phyloP scores from a whole-genome alignment of 2,888 invertebrate species.

The Actias luna region DNA sequence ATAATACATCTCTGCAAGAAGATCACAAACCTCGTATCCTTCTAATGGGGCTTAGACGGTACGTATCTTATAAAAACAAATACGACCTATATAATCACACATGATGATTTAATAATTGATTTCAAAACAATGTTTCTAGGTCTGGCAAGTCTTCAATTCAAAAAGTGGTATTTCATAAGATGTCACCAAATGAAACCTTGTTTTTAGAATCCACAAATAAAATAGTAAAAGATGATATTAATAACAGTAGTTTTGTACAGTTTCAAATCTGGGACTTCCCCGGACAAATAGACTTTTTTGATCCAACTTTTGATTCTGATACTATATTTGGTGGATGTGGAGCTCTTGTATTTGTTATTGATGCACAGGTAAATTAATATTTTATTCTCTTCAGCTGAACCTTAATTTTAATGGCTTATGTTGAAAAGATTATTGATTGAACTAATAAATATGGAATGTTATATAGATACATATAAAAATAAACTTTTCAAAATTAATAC shows the following conservation, averaged over 20 bases:
- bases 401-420: neutral
- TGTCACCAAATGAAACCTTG: conserved; percentile 99
- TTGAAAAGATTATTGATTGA: too few species aligned
- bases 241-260: conserved; percentile 97
- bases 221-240: conserved; percentile 98
- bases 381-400: neutral
- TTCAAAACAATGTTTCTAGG: conserved; percentile 67
- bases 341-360: conserved; percentile 98
- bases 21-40: conserved; percentile 96
- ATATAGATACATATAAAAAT: neutral
- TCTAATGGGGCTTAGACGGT: conserved; percentile 96
- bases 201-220: conserved; percentile 99
- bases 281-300: conserved; percentile 98
- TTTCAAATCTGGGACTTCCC: conserved; percentile 99
- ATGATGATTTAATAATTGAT: neutral
- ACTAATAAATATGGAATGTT: neutral
- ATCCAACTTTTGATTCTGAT: conserved; percentile 97
- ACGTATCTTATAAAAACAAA: conserved; percentile 19
- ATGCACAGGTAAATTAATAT: conserved; percentile 88
- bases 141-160: conserved; percentile 99
- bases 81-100: neutral
- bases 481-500: too few species aligned
- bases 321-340: conserved; percentile 98
- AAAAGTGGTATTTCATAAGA: conserved; percentile 99
- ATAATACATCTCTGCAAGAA: conserved; percentile 81